Conservation (phyloP, 2,113 vertebrate species). For the Marmota flaviventris region DNA sequence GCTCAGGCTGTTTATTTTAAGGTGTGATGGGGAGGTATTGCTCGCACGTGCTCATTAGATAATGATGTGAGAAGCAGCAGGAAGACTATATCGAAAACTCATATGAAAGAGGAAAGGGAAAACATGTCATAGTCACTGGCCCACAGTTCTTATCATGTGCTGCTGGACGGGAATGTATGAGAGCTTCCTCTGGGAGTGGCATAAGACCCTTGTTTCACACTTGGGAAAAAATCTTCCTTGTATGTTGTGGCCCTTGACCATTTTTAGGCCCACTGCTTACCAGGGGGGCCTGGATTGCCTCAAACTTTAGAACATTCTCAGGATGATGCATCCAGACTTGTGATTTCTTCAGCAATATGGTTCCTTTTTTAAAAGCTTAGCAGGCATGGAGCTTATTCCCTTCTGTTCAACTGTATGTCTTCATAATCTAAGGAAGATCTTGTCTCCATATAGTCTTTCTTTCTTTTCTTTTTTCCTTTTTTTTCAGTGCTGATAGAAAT, state of each 20-base stretch:
- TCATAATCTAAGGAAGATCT: neutral
- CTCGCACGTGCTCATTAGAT: neutral
- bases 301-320: neutral
- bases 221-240: neutral
- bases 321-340: neutral
- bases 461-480: no score
- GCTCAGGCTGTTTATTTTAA: neutral
- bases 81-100: neutral
- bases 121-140: neutral
- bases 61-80: neutral
- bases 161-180: neutral
- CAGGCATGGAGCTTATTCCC: neutral
- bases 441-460: conserved; percentile 18
- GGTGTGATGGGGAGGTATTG: neutral
- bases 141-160: neutral
- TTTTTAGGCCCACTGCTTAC: neutral
- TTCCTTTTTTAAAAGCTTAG: conserved; percentile 34
- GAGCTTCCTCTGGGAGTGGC: neutral
- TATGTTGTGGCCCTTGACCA: neutral
- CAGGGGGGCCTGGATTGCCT: neutral
- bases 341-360: neutral
- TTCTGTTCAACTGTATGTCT: conserved; percentile 23
- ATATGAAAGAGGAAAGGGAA: neutral
- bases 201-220: neutral
- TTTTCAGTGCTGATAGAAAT: neutral